Evolutionary conservation across 2,797 vertebrate species (phyloP).

Genomic region (Sphenodon punctatus): DNA sequence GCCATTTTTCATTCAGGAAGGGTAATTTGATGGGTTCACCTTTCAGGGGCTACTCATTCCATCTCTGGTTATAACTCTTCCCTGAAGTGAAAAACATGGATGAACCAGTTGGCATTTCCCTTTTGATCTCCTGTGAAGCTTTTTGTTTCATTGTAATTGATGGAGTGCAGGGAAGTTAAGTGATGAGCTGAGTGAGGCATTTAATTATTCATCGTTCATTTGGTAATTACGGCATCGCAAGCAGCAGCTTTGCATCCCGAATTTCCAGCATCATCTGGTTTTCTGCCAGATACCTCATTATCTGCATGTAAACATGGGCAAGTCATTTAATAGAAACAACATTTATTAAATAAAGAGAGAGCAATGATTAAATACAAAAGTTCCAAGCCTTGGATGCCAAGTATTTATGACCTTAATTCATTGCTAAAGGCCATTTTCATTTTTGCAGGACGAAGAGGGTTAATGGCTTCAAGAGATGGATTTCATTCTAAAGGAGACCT

Average conservation of each 20-base stretch:
- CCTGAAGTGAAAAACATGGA: background rate
- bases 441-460: background rate
- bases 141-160: background rate
- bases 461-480: background rate
- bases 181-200: background rate
- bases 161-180: background rate
- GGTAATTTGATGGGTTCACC: too few species aligned
- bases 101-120: background rate
- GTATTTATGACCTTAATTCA: background rate
- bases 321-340: slow-evolving; percentile 1
- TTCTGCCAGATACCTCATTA: slow-evolving; percentile 20
- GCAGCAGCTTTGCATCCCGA: background rate
- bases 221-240: background rate
- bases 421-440: too few species aligned
- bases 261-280: slow-evolving; percentile 6
- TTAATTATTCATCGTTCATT: background rate
- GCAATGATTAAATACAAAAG: slow-evolving; percentile 7
- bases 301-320: background rate
- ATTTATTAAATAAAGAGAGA: slow-evolving; percentile 19
- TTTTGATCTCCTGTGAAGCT: background rate
- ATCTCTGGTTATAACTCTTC: too few species aligned
- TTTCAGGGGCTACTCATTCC: too few species aligned
- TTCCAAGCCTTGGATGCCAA: background rate
- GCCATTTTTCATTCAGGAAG: too few species aligned
- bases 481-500: background rate